Evolutionary conservation across 2,113 vertebrate species (phyloP), one percentile per base, ranked within the genome.

Genomic region (Polyodon spathula): DNA sequence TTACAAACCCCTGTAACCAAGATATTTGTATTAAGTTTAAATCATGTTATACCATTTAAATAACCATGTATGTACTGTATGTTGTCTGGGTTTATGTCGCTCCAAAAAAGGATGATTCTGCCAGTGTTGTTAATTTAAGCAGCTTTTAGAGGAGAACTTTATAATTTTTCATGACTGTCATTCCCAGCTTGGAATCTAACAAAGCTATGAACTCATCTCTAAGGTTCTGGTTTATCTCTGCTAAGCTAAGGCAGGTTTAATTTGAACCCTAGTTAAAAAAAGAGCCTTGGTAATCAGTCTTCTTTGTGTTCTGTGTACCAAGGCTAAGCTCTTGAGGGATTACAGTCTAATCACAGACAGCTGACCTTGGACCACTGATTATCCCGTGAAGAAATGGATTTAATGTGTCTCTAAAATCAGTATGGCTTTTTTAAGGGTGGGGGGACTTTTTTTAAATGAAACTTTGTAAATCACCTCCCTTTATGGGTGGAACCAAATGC

Each of bases 141-240:
- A 27, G 27, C 27, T 27, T 27, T 27, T 27, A 27, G 27, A 27
- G 27, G 27, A 27, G 27, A 27, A 27, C 27, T 27, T 27, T 27
- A 27, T 27, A 1, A 27, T 27, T 27, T 27, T 27, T 27, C 27
- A 27, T 27, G 27, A 27, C 27, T 27, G 27, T 27, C 27, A 27
- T 27, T 27, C 27, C 27, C 27, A 27, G 27, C 1, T 27, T 27
- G 27, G 27, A 27, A 27, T 27, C 27, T 27, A 27, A 27, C 27
- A 3, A 27, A 44, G 43, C 5, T 10, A 44, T 44, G 43, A 44
- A 44, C 12, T 44, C 12, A 5, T 10, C 43, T 44, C 48, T 50
- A 50, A 50, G 8, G 48, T 86, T 85, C 82, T 88, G 83, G 82
- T 85, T 86, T 87, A 73, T 86, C 84, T 86, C 80, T 86, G 80